Conservation (phyloP, 1,140 invertebrate species). For the Probaryconus sp. region DNA sequence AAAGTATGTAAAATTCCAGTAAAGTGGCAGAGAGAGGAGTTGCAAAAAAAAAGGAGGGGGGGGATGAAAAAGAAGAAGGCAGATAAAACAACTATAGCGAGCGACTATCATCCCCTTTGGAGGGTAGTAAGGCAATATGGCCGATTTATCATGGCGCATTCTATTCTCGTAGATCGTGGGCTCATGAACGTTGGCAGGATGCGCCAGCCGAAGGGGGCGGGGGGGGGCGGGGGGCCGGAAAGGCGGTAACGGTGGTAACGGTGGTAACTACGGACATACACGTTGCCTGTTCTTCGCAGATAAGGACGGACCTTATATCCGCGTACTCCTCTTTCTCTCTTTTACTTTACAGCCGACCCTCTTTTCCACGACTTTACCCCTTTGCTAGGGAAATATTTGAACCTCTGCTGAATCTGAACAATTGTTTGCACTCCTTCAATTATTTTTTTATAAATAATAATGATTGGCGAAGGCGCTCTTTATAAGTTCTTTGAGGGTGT, state of each 20-base stretch:
- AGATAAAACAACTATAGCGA: constrained; percentile 9
- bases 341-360: not conserved
- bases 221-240: constrained; percentile 25
- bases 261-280: constrained; percentile 49
- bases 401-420: not conserved
- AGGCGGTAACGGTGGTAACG: constrained; percentile 44
- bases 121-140: constrained; percentile 70
- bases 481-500: too few relatives aligned
- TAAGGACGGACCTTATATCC: constrained; percentile 75
- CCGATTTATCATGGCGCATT: constrained; percentile 76
- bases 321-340: constrained; percentile 10
- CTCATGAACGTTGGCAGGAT: constrained; percentile 60
- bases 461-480: too few relatives aligned
- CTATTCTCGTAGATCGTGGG: constrained; percentile 59
- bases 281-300: constrained; percentile 72
- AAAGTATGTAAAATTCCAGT: too few relatives aligned
- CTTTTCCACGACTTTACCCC: constrained; percentile 7
- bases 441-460: too few relatives aligned
- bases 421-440: too few relatives aligned
- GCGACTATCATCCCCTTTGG: constrained; percentile 51
- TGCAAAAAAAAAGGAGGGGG: not conserved
- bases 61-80: not conserved
- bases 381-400: constrained; percentile 8
- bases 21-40: too few relatives aligned
- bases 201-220: constrained; percentile 32